phyloP scores from a whole-genome alignment of 2,797 vertebrate species.

The Microcaecilia unicolor region DNA sequence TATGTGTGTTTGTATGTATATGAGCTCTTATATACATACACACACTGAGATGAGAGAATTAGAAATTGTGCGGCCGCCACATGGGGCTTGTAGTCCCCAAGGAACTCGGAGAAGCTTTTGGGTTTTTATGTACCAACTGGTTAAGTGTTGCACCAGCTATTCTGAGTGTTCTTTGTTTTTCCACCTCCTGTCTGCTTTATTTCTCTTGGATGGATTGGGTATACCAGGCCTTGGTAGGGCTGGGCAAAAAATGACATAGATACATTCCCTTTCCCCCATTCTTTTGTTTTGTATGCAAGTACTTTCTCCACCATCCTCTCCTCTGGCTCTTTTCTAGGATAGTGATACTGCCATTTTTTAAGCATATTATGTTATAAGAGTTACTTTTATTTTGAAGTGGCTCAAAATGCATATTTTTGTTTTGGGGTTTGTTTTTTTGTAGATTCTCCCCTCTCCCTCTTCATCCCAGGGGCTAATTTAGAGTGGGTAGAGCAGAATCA shows the following conservation, averaged over 20 bases:
- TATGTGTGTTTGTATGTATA: constrained; percentile 31
- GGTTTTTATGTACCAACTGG: constrained; percentile 24
- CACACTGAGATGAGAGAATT: constrained; percentile 24
- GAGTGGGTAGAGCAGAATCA: too few relatives aligned
- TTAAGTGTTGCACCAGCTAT: constrained; percentile 42
- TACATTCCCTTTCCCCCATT: too few relatives aligned
- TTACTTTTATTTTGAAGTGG: constrained; percentile 46
- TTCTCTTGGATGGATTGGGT: too few relatives aligned
- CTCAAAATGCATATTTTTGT: constrained; percentile 32
- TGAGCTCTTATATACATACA: constrained; percentile 22
- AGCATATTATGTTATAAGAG: constrained; percentile 34
- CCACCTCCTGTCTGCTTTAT: too few relatives aligned
- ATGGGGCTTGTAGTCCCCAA: constrained; percentile 16
- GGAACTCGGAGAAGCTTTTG: constrained; percentile 36
- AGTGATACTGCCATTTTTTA: constrained; percentile 61
- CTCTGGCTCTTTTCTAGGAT: constrained; percentile 40
- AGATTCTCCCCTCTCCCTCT: constrained; percentile 17
- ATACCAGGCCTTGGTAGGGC: too few relatives aligned
- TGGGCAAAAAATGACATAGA: too few relatives aligned
- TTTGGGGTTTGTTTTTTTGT: constrained; percentile 26
- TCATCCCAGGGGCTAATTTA: constrained; percentile 11
- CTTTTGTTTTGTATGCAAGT: too few relatives aligned
- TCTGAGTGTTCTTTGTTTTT: too few relatives aligned
- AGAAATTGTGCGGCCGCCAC: constrained; percentile 35
- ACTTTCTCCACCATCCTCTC: constrained; percentile 9